A percentile compares a stretch with the other conserved stretches of the same genome.
These are phyloP conservation scores for Philereme vetulata DNA, from an alignment of 2,888 invertebrate genomes.

Conservation along the genomic window DNA sequence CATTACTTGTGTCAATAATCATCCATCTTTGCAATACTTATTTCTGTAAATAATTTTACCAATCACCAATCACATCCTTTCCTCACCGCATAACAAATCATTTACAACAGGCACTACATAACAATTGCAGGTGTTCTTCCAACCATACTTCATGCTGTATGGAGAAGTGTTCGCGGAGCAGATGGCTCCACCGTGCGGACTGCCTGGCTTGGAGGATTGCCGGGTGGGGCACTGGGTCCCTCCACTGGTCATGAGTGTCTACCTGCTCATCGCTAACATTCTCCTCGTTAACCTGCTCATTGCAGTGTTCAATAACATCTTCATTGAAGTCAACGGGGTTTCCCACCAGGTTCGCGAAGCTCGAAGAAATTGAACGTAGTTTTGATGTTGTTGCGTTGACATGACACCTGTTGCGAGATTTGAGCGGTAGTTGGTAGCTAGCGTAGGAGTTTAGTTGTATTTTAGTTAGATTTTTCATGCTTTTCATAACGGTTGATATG, in stretches of 20 bases:
- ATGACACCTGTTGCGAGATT: conserved; percentile 78
- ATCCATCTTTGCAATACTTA: background rate
- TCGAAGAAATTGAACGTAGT: conserved; percentile 48
- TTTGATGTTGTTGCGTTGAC: conserved; percentile 51
- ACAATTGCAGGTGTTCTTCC: conserved; percentile 92
- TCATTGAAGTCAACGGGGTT: conserved; percentile 96
- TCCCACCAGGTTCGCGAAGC: conserved; percentile 92
- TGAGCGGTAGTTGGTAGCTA: conserved; percentile 40
- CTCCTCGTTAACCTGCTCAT: conserved; percentile 98
- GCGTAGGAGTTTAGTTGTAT: conserved; percentile 19
- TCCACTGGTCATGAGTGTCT: conserved; percentile 97
- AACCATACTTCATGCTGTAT: conserved; percentile 99
- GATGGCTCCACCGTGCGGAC: conserved; percentile 96
- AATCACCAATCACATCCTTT: background rate
- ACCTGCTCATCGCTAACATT: conserved; percentile 98
- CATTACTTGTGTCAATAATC: background rate
- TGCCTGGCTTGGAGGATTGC: conserved; percentile 88
- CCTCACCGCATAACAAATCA: conserved; percentile 31
- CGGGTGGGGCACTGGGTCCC: conserved; percentile 97
- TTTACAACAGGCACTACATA: conserved; percentile 45
- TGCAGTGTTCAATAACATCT: conserved; percentile 99
- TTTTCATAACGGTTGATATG: background rate
- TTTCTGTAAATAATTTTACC: background rate
- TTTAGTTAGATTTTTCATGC: conserved; percentile 16
- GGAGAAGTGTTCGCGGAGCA: conserved; percentile 99